phyloP scores from a whole-genome alignment of 2,888 invertebrate species.

The Philereme transversata region DNA sequence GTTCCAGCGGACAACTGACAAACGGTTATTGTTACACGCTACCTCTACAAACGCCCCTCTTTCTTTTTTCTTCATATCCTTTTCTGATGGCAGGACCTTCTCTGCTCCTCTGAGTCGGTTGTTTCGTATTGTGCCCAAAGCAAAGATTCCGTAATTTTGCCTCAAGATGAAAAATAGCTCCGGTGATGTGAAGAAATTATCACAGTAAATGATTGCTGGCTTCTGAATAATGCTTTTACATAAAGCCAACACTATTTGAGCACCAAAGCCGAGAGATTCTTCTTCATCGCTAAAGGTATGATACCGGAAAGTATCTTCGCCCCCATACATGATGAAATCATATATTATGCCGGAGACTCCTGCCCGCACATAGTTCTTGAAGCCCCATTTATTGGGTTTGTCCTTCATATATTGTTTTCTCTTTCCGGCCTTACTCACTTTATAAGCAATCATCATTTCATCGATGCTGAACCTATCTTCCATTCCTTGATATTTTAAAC shows the following conservation, averaged over 20 bases:
- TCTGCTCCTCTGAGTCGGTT: constrained; percentile 42
- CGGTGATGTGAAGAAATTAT: constrained; percentile 37
- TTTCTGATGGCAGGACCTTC: constrained; percentile 32
- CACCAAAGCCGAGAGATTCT: constrained; percentile 33
- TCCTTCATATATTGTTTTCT: constrained; percentile 51
- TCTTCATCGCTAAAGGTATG: constrained; percentile 22
- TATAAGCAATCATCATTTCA: constrained; percentile 26
- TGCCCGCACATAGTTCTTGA: constrained; percentile 51
- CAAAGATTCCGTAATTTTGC: constrained; percentile 43
- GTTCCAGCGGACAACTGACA: constrained; percentile 45
- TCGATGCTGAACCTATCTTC: constrained; percentile 19
- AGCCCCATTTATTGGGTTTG: constrained; percentile 56
- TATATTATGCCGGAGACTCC: constrained; percentile 53
- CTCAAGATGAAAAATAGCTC: constrained; percentile 38
- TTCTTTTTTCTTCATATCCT: constrained; percentile 39
- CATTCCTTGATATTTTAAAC: constrained; percentile 3
- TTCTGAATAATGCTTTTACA: constrained; percentile 27
- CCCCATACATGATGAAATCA: constrained; percentile 25
- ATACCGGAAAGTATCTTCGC: constrained; percentile 23
- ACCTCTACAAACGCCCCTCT: constrained; percentile 35
- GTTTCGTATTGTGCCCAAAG: constrained; percentile 38
- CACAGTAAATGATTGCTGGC: constrained; percentile 26
- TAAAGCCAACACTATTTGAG: constrained; percentile 34
- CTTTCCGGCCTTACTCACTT: constrained; percentile 44
- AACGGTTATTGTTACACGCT: constrained; percentile 34